Base-by-base conservation (phyloP, 2,797 vertebrate genomes). In the Myioborus miniatus region DNA sequence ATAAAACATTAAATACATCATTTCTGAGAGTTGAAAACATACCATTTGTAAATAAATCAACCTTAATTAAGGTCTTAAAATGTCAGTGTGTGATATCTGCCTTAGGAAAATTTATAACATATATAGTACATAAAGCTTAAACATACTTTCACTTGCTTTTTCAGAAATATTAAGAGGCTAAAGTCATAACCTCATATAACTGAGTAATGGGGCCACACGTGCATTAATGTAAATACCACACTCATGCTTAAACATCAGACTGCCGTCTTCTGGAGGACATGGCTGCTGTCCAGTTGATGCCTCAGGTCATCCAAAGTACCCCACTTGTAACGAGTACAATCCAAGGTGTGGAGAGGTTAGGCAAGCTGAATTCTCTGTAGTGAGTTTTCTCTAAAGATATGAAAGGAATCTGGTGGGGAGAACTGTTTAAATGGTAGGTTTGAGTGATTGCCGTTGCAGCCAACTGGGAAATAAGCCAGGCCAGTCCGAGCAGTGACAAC, bases 1-100 rank as follows among this genome's bases (percentile, higher is more conserved):
- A 99, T 99, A 99, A 99, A 99, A 98, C 98, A 99, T 98, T 99
- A 98, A 98, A 98, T 98, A 98, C 98, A 98, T 98, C 97, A 97
- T 98, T 98, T 98, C 96, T 90, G 94, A 95, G 97, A 97, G 96
- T 69, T 97, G 96, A 97, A 98, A 98, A 98, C 97, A 94, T 97
- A 98, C 90, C 95, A 94, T 97, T 99, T 98, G 98, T 99, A 99
- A 99, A 99, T 99, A 99, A 99, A 99, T 99, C 99, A 99, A 98
- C 98, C 98, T 99, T 98, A 99, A 99, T 99, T 99, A 99, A 98
- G 97, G 97, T 98, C 97, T 98, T 98, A 98, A 97, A 97, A 96
- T 97, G 94, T 94, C 96, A 95, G 89, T 92, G 56, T 96, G 77
- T 91, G 81, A 95, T 93, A 94, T 96, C 87, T 97, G 97, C 96